Evolutionary conservation across 2,888 invertebrate species (phyloP), one percentile per base, ranked within the genome.

Genomic region (Lysandra bellargus): DNA sequence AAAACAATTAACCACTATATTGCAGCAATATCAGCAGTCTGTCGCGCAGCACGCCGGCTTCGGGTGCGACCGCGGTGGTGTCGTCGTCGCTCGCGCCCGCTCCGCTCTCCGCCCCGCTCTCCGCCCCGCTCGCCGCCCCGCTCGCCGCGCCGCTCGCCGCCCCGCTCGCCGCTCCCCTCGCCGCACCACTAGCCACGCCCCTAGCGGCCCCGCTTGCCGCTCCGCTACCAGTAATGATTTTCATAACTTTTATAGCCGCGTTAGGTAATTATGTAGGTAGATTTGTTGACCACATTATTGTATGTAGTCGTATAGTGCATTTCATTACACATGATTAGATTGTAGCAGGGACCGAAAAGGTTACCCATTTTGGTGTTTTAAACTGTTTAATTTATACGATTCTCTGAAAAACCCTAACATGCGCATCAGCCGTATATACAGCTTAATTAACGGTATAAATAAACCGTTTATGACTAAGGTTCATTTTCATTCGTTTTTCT

Each of bases 11-110:
- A 44, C 40, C 69, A 23, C 14, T 79, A 79, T 75, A 77, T 85
- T 84, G 96, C 95, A 97, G 97, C 95, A 97, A 97, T 93, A 97
- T 97, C 88, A 97, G 97, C 95, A 97, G 97, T 90, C 92, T 98
- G 88, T 97, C 97, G 85, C 96, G 97, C 86, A 90, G 96, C 85
- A 96, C 96, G 83, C 95, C 96, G 30, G 95, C 95, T 81, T 95
- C 96, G 82, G 89, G 85, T 78, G 87, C 89, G 73, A 86, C 92
- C 60, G 86, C 87, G 78, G 87, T 88, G 6, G 84, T 82, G n/a
- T 79, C 83, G 9, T 69, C 83, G 78, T 74, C 82, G 75, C 81
- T 87, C 73, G 85, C 89, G 77, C 79, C 91, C 77, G 87, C 79
- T 6, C 86, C 92, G 79, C 85, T 90, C 80, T 85, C 61, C 23